Base-by-base conservation (phyloP, 2,113 vertebrate genomes). In the Malaclemys terrapin region DNA sequence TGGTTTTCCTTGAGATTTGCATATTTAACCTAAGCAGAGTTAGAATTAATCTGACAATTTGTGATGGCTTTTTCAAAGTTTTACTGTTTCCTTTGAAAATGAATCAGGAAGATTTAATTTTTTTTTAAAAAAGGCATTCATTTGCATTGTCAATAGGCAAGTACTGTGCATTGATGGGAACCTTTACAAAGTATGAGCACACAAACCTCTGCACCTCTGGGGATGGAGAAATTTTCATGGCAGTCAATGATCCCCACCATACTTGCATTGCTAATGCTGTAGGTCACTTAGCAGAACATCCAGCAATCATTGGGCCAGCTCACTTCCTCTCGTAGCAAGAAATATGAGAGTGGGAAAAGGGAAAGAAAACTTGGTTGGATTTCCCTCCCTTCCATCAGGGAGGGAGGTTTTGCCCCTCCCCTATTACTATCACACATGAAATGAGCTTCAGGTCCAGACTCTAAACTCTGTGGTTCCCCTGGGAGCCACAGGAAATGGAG, bases 11-110 rank as follows among this genome's bases (percentile, higher is more conserved):
- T 69, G 27, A 89, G 8, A 86, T 80, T 82, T 57, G 56, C 1
- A 5, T 92, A 57, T 87, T 93, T 92, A 22, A 59, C 35, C 20
- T 31, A 83, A 80, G 45, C 1, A 54, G 56, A 50, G 84, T 84
- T 62, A 88, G 10, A 91, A 83, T 80, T 56, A 95, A 90, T 19
- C 47, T 87, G 22, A 13, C 0, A 91, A 94, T 82, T 10, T 0
- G 0, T 83, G 38, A 2, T 2, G 86, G 4, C 0, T 31, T 82
- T 57, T 59, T 78, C 24, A 1, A 57, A 50, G 2, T 12, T 2
- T 90, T 90, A 27, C 4, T 85, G 24, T 47, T 65, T 90, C 14
- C 5, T 91, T 88, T 89, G 13, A 90, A 81, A 10, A 69, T 2
- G 79, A 93, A 75, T 8, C 3, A 87, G 24, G 85, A n/a, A 53